phyloP scores from a whole-genome alignment of 1,140 invertebrate genomes.

The Scylla paramamosain region DNA sequence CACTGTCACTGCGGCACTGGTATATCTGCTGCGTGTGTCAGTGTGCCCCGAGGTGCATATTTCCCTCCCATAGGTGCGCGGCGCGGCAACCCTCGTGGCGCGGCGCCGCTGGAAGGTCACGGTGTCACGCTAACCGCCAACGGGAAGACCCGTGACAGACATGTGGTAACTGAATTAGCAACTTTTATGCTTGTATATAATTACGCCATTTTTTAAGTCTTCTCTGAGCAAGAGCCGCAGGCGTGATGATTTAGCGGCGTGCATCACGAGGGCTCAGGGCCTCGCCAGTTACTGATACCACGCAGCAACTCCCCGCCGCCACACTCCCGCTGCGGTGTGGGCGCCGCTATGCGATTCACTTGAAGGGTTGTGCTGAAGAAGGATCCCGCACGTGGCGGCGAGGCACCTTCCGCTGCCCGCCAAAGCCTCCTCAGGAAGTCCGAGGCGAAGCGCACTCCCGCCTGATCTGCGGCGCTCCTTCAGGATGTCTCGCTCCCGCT shows the following conservation, averaged over 20 bases:
- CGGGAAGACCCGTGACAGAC: background rate
- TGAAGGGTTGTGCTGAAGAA: background rate
- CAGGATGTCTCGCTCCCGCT: constrained; percentile 60
- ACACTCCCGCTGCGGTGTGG: background rate
- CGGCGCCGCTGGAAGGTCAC: background rate
- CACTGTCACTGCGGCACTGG: background rate
- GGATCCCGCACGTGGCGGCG: background rate
- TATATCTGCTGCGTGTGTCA: background rate
- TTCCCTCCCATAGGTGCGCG: background rate
- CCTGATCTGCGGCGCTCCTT: background rate
- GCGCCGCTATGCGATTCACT: background rate
- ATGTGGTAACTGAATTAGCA: background rate
- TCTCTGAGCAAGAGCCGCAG: background rate
- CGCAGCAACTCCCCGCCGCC: background rate
- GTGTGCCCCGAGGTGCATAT: background rate
- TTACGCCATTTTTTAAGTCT: background rate
- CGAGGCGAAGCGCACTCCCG: background rate
- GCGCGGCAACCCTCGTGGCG: background rate
- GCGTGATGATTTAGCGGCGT: background rate
- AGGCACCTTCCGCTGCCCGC: background rate
- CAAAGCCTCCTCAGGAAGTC: background rate
- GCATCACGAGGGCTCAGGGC: background rate
- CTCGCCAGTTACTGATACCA: background rate
- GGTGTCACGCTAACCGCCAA: background rate
- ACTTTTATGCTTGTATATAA: constrained; percentile 17